Conservation (phyloP, 2,888 invertebrate genomes). For the Poecilus cupreus region DNA sequence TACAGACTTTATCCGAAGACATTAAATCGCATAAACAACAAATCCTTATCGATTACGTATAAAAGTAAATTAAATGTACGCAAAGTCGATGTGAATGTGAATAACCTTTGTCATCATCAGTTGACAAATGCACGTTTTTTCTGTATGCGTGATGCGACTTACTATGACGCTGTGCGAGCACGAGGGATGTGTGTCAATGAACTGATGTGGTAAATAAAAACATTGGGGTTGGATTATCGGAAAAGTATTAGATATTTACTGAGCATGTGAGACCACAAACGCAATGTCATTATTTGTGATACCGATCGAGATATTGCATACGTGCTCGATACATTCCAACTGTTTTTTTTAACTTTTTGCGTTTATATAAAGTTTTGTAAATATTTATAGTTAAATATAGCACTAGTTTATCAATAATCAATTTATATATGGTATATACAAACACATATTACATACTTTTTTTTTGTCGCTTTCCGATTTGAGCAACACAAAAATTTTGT, state of each 20-base stretch:
- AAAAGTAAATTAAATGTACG: background rate
- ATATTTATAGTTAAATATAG: constrained; percentile 1
- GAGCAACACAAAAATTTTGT: too few species aligned
- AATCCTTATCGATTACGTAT: constrained; percentile 32
- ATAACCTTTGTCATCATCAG: constrained; percentile 34
- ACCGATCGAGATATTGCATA: background rate
- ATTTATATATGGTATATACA: background rate
- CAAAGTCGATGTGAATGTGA: constrained; percentile 1
- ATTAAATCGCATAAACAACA: constrained; percentile 3
- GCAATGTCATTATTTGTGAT: background rate
- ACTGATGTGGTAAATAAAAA: background rate
- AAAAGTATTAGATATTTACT: background rate
- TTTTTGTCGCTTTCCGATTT: too few species aligned
- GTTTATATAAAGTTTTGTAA: background rate
- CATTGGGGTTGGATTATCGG: too few species aligned
- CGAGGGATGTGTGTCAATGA: constrained; percentile 13
- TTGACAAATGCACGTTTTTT: background rate
- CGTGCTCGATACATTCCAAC: background rate
- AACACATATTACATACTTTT: too few species aligned
- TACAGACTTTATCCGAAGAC: constrained; percentile 20
- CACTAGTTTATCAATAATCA: background rate
- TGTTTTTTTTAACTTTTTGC: background rate
- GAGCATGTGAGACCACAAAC: background rate
- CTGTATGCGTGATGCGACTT: constrained; percentile 3
- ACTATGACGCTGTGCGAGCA: background rate